Base-by-base conservation (phyloP, 2,888 invertebrate species). In the Caenorhabditis sp. region DNA sequence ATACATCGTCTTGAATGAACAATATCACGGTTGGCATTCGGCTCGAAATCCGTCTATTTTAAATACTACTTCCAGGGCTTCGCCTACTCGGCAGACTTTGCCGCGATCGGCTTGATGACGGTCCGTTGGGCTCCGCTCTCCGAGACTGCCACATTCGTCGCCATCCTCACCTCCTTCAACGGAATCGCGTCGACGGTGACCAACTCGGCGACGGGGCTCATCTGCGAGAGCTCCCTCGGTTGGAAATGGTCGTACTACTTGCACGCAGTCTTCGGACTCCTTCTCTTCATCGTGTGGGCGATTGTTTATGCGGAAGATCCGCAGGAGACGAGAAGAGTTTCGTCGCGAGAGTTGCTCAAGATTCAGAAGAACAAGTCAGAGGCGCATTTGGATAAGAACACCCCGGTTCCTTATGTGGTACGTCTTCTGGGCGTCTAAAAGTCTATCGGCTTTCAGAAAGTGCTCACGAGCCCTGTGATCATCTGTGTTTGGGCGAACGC, bases 41-140 rank as follows among this genome's bases (percentile, higher is more conserved):
- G n/a, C n/a, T n/a, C n/a, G n/a, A n/a, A n/a, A 24, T 27, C 6
- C 15, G 15, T 9, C 2, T 17, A 45, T 8, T n/a, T n/a, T n/a
- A n/a, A n/a, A n/a, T n/a, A n/a, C n/a, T n/a, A n/a, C n/a, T n/a
- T n/a, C n/a, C 53, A 80, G 75, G 81, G 81, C 2, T 35, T 81
- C 37, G 79, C 79, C 22, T 81, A 81, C 24, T 79, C 81, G 15
- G 81, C 81, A 7, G 81, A 81, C 30, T 81, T 81, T 39, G 81
- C 79, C 0, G 77, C 77, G 11, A 77, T 77, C 41, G 77, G 83
- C 3, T 41, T 84, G 39, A 75, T 84, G 46, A 73, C 68, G 22
- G 79, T 78, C 11, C 61, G 85, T 43, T 86, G 86, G 86, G 86
- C 86, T 1, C 83, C 86, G 0, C 65, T 86, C 8, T 59, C 68